phyloP scores from a whole-genome alignment of 2,797 vertebrate species.

The Syngnathus rostellatus region DNA sequence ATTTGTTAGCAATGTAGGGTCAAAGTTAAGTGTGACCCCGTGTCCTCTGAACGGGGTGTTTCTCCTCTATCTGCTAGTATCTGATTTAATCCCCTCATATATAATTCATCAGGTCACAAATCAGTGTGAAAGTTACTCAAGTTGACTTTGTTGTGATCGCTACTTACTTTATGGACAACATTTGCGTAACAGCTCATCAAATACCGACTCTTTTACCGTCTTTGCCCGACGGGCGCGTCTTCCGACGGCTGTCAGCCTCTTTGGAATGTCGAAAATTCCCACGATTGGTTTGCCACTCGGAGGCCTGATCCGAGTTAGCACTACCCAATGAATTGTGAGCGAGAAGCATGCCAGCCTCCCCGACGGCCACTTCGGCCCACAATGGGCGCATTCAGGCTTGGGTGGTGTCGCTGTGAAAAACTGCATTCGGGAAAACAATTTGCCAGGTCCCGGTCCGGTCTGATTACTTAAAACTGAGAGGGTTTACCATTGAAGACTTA shows the following conservation, averaged over 20 bases:
- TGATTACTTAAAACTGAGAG: slow-evolving; percentile 12
- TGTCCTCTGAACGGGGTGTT: slow-evolving; percentile 20
- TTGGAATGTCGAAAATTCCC: neutral
- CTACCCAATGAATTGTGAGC: slow-evolving; percentile 38
- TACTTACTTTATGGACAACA: slow-evolving; percentile 6
- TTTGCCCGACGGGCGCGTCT: neutral
- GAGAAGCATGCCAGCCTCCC: slow-evolving; percentile 22
- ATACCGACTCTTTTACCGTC: slow-evolving; percentile 1
- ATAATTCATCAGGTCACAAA: slow-evolving; percentile 45
- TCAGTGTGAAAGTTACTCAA: slow-evolving; percentile 19
- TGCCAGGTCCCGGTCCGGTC: slow-evolving; percentile 23
- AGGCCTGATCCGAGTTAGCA: slow-evolving; percentile 52
- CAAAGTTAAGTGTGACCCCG: slow-evolving; percentile 25
- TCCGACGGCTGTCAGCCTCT: neutral
- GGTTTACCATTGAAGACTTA: slow-evolving; percentile 1
- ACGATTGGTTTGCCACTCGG: slow-evolving; percentile 28
- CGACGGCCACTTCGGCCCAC: slow-evolving; percentile 16
- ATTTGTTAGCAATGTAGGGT: too few species aligned
- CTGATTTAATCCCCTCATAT: slow-evolving; percentile 41
- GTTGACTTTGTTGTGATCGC: slow-evolving; percentile 18
- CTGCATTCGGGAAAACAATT: neutral
- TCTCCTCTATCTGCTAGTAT: slow-evolving; percentile 4
- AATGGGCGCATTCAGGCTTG: slow-evolving; percentile 8
- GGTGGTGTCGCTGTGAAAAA: neutral
- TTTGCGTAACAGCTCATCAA: slow-evolving; percentile 4